A percentile compares a stretch with the other conserved stretches of the same genome.
phyloP scores from a whole-genome alignment of 2,797 vertebrate species.

The Bradypus variegatus region DNA sequence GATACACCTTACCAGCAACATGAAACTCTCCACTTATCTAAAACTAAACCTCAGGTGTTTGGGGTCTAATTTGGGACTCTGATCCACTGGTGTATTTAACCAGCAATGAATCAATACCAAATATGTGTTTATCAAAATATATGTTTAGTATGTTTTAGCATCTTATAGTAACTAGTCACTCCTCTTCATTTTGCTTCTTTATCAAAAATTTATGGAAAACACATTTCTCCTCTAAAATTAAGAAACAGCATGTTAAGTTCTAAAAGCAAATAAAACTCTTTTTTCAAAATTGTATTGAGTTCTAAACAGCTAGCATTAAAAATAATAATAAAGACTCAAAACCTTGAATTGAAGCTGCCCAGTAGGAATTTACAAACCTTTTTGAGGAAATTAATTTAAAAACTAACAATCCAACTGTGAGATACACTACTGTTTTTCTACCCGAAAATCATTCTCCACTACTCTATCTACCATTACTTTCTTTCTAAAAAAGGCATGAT shows the following conservation, averaged over 20 bases:
- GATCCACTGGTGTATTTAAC: not conserved
- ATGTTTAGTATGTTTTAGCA: not conserved
- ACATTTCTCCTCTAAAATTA: not conserved
- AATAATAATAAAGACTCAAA: not conserved
- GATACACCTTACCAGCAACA: not conserved
- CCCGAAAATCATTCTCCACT: not conserved
- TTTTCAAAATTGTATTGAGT: not conserved
- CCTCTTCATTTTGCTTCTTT: not conserved
- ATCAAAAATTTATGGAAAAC: not conserved
- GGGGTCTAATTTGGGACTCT: not conserved
- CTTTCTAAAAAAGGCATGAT: not conserved
- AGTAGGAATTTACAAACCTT: not conserved
- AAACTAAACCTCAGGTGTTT: not conserved
- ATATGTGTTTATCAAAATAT: not conserved
- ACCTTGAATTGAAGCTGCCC: not conserved
- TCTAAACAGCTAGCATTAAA: too few species aligned
- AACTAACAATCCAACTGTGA: not conserved
- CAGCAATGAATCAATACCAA: not conserved
- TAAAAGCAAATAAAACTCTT: not conserved
- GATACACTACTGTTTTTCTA: not conserved
- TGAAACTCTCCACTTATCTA: not conserved
- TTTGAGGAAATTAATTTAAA: not conserved
- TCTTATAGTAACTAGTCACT: not conserved
- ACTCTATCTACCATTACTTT: not conserved
- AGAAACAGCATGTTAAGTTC: not conserved